Base-by-base conservation (phyloP, 64 coral and sea anemone species). In the Catalaphyllia jardinei region DNA sequence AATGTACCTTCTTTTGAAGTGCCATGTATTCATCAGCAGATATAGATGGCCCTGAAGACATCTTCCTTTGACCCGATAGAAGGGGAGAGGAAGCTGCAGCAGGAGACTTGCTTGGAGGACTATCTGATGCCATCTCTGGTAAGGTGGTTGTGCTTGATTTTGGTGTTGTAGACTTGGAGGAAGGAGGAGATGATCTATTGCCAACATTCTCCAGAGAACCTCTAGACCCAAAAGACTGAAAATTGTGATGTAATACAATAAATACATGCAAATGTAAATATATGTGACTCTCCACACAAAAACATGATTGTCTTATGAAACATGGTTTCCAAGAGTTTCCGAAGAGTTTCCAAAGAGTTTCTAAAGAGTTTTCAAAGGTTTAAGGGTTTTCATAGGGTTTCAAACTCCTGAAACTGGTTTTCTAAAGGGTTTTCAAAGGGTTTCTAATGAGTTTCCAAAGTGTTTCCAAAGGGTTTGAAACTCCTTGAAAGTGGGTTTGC, bases 151-250 rank as follows among this genome's bases (percentile, higher is more conserved):
- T 5, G 18, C 82, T 90, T 8, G 82, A 72, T 80, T 93, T 93
- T 46, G 94, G 91, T 62, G 89, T 87, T 61, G 78, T 74, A 15
- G 84, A 38, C 81, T 83, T 93, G 6, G 83, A 87, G 22, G 86
- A 64, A 60, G 94, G 88, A 15, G 94, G 83, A 8, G 88, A 93
- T 0, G 87, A 35, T 62, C 83, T 96, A 62, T 39, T 83, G 16
- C 89, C 87, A 38, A 29, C 52, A 51, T 78, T 93, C 29, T 96
- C 94, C 39, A 96, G 78, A 20, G 94, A 96, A 42, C 94, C 91
- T 91, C 91, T 93, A 52, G 94, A 96, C 18, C 94, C 94, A 96
- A 93, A 96, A 52, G 91, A 93, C 91, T 93, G 29, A 83, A 51
- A 87, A 29, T 67, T 16, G 39, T 6, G 9, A 82, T 29, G 18